Conservation (phyloP, 2,113 vertebrate species). For the Cyanoliseus patagonus region DNA sequence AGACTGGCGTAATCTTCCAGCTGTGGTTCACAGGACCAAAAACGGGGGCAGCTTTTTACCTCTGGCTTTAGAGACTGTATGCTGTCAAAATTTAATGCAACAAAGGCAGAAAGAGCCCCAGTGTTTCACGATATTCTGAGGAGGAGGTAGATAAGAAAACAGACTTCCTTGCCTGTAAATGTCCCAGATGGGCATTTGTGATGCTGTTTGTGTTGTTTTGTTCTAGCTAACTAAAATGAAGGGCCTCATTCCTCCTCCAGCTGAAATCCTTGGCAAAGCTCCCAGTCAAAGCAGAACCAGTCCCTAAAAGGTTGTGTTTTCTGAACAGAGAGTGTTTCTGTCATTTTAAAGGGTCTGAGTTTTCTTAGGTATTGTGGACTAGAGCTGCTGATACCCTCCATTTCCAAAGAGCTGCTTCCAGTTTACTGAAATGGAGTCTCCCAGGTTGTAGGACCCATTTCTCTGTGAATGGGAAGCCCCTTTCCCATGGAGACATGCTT, state of each 20-base stretch:
- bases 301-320: conserved; percentile 61
- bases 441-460: not conserved
- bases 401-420: not conserved
- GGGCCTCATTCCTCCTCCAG: conserved; percentile 50
- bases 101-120: not conserved
- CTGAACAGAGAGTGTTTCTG: conserved; percentile 26
- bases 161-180: not conserved
- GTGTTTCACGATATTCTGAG: not conserved
- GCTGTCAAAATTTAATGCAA: not conserved
- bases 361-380: not conserved
- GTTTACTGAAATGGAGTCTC: not conserved
- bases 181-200: not conserved
- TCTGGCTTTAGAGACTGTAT: not conserved
- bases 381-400: not conserved
- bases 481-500: not conserved
- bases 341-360: conserved; percentile 31
- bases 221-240: conserved; percentile 11
- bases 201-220: conserved; percentile 10
- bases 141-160: not conserved
- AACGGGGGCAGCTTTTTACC: not conserved
- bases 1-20: not conserved
- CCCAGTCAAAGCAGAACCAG: conserved; percentile 38
- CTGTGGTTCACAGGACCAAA: not conserved
- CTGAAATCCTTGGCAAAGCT: conserved; percentile 41
- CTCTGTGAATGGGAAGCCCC: not conserved